phyloP scores from a whole-genome alignment of 1,140 invertebrate species.

The Heliconius hewitsoni region DNA sequence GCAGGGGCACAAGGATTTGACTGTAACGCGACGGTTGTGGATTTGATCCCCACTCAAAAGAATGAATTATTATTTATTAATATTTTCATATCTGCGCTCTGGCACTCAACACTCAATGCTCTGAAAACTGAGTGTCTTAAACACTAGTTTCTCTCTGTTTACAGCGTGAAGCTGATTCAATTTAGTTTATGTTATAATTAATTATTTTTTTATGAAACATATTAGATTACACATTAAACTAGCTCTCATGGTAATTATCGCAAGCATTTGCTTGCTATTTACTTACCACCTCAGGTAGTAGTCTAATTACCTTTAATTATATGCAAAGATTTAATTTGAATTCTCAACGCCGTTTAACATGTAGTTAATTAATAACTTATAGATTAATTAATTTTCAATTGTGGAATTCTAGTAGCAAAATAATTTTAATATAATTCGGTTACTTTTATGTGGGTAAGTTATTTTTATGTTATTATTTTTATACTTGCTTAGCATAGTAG shows the following conservation, averaged over 20 bases:
- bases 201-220: not conserved
- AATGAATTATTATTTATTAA: too few species aligned
- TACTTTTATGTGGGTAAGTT: too few species aligned
- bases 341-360: not conserved
- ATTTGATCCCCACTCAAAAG: too few species aligned
- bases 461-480: not conserved
- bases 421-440: not conserved
- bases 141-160: too few species aligned
- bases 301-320: not conserved
- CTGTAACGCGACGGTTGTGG: too few species aligned
- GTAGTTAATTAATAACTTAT: not conserved
- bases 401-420: not conserved
- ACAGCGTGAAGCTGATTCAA: too few species aligned
- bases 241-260: not conserved
- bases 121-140: too few species aligned
- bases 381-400: not conserved
- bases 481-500: not conserved
- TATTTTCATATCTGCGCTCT: too few species aligned
- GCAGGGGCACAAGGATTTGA: too few species aligned
- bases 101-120: too few species aligned
- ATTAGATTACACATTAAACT: not conserved
- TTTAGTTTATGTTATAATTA: not conserved
- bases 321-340: not conserved
- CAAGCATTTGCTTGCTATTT: conserved; percentile 1
- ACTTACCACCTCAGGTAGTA: not conserved